Base-by-base conservation (phyloP, 2,113 vertebrate genomes). In the Synodontis membranacea region DNA sequence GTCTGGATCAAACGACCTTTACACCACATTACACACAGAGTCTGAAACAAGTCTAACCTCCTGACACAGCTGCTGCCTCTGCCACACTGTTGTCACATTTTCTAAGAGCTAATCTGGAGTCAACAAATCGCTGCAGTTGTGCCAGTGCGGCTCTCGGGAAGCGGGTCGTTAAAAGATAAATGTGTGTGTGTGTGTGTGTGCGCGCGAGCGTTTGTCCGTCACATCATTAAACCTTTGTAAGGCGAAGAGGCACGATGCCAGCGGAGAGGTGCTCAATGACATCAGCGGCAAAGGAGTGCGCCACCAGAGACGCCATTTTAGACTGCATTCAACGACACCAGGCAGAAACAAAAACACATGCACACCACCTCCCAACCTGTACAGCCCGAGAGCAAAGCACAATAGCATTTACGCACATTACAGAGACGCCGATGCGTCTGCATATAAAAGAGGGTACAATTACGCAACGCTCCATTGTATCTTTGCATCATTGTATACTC, bases 201-300 rank as follows among this genome's bases (percentile, higher is more conserved):
- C 34, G 58, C 34, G 83, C 23, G 66, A 34, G 58, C 34, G 64
- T 37, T 34, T 44, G 42, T 86, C 42, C 54, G 75, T 78, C 81
- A 84, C 81, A 70, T 86, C 80, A 84, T 84, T 56, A 86, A 86
- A 76, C 70, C 80, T 86, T 80, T 76, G 88, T 81, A 44, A 80
- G 64, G 75, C 80, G 88, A 86, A 89, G 86, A 34, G 88, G 66
- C 80, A 56, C 46, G 42, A 46, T 75, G 88, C 39, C 74, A 50
- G 44, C 14, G 42, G 34, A 54, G 52, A 76, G 78, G 58, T 54
- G 19, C 80, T 76, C 15, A 31, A 88, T 88, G 81, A 88, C 84
- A 86, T 84, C 31, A 82, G 39, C 54, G 48, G 70, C 62, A 60
- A 52, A 86, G 82, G 31, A 70, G 74, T 17, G 12, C 5, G 48